Conservation (phyloP, 1,140 invertebrate species). For the Lineus longissimus region DNA sequence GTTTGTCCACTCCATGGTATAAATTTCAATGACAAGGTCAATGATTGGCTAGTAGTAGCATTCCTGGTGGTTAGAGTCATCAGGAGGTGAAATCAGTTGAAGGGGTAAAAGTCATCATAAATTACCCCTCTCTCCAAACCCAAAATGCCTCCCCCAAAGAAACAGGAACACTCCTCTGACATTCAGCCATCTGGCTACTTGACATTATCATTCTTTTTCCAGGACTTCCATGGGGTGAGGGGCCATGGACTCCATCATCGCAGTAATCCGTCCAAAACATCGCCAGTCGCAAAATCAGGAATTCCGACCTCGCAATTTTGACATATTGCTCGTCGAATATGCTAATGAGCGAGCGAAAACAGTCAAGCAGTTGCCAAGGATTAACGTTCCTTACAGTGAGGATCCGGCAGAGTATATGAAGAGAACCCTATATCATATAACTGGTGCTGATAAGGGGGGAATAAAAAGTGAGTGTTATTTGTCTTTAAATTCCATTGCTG, state of each 20-base stretch:
- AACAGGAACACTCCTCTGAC: no score
- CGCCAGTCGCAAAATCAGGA: constrained; percentile 21
- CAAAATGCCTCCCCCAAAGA: no score
- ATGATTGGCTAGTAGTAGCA: no score
- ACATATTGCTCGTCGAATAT: constrained; percentile 34
- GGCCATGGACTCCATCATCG: constrained; percentile 37
- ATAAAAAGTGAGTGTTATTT: constrained; percentile 4
- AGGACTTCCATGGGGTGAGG: no score
- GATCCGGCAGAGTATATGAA: constrained; percentile 12
- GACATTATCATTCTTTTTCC: neutral
- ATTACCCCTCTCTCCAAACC: no score
- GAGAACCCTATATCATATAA: constrained; percentile 7
- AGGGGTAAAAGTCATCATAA: no score
- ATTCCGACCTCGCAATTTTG: constrained; percentile 32
- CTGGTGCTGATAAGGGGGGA: constrained; percentile 18
- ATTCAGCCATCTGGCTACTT: no score
- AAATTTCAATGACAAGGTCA: no score
- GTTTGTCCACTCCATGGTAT: no score
- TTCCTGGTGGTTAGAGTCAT: no score
- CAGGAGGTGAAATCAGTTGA: no score
- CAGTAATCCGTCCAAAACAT: constrained; percentile 34
- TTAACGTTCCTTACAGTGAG: constrained; percentile 8
- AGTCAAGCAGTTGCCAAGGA: constrained; percentile 6
- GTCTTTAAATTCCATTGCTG: no score
- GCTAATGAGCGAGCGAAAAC: neutral